Percentiles rank a stretch among this genome's conserved stretches.
Evolutionary conservation across 2,797 vertebrate genomes (phyloP).

Genomic region (Gymnocypris eckloni): DNA sequence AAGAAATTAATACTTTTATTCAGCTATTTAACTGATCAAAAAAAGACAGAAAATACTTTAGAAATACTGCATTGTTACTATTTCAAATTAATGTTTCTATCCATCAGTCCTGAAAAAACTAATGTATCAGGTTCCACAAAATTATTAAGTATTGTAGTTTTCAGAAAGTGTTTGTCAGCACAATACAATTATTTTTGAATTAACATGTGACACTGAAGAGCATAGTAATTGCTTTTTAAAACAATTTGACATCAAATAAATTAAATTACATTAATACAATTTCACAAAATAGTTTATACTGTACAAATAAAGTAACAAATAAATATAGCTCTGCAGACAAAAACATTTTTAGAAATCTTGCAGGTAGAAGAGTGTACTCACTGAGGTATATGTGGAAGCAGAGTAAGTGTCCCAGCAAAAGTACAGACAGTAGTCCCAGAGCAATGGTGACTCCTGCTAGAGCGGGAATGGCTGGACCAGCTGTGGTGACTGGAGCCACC

Average conservation of each 20-base stretch:
- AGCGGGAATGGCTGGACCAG: conserved; percentile 80
- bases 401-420: conserved; percentile 89
- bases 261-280: not conserved
- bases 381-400: conserved; percentile 96
- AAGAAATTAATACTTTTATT: not conserved
- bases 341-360: not conserved
- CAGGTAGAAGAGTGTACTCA: conserved; percentile 67
- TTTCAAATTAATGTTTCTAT: not conserved
- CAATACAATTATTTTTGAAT: not conserved
- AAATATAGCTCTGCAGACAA: not conserved
- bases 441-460: conserved; percentile 85
- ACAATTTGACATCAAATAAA: not conserved
- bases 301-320: not conserved
- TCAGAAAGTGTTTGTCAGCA: not conserved
- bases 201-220: not conserved
- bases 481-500: conserved; percentile 80
- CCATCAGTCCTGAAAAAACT: not conserved
- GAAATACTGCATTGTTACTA: not conserved
- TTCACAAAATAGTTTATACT: not conserved
- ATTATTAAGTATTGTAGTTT: not conserved
- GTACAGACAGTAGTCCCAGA: conserved; percentile 82
- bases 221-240: not conserved
- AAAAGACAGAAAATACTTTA: not conserved
- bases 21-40: not conserved
- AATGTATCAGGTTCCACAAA: not conserved